Evolutionary conservation across 2,113 vertebrate species (phyloP).

Genomic region (Channa maculata): DNA sequence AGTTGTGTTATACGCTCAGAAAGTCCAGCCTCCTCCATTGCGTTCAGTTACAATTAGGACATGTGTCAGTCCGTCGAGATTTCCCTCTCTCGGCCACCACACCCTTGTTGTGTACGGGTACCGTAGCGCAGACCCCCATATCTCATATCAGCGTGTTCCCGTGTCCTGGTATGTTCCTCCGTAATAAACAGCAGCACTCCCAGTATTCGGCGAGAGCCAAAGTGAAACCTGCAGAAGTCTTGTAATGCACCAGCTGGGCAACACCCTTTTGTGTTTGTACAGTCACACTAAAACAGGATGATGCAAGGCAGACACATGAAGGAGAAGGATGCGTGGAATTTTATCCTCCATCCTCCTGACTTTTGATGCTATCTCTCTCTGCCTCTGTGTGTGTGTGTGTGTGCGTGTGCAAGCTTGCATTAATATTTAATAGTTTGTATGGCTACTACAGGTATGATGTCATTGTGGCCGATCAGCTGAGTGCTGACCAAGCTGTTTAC

Average conservation of each 20-base stretch:
- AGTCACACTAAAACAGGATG: neutral
- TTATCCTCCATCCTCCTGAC: neutral
- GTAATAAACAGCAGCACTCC: constrained; percentile 12
- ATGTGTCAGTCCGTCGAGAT: constrained; percentile 56
- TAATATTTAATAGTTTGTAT: constrained; percentile 19
- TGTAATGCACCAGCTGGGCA: neutral
- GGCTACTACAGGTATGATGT: constrained; percentile 46
- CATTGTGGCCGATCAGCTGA: constrained; percentile 55
- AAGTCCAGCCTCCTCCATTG: neutral
- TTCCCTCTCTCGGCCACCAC: constrained; percentile 70
- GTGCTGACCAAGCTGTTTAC: constrained; percentile 46
- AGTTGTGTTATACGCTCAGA: neutral
- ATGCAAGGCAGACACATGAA: neutral
- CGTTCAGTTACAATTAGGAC: constrained; percentile 14
- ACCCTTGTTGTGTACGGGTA: constrained; percentile 72
- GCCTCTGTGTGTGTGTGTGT: neutral
- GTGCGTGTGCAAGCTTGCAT: neutral
- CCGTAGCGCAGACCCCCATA: constrained; percentile 52
- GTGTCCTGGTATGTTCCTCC: constrained; percentile 28
- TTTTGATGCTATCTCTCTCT: neutral
- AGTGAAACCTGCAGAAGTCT: constrained; percentile 33
- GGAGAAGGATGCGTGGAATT: neutral
- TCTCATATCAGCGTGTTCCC: constrained; percentile 29
- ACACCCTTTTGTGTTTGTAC: neutral
- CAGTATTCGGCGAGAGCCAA: neutral